Base-by-base conservation (phyloP, 2,113 vertebrate genomes). In the Pleuronectes platessa region DNA sequence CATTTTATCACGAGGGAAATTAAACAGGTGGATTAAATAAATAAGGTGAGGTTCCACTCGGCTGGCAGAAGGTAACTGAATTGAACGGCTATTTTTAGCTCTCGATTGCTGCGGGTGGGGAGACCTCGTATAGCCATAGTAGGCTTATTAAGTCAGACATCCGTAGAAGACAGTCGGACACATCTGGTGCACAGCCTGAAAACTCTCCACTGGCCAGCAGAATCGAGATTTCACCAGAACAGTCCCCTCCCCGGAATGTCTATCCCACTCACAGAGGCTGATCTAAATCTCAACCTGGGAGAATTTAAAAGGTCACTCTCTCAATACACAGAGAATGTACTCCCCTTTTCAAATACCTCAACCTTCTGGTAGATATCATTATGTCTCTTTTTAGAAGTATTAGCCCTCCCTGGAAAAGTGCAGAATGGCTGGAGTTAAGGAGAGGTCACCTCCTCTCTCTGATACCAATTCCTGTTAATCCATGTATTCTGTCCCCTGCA, bases 71-170 rank as follows among this genome's bases (percentile, higher is more conserved):
- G 60, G 69, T 75, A 82, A 87, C 56, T 86, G 68, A 80, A 87
- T 87, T 86, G 71, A 79, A 45, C 55, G 60, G 72, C 75, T 91
- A 90, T 89, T 86, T 90, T 90, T 89, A 89, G 86, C 76, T 42
- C 66, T 73, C 47, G 67, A 62, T 71, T 84, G 70, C 62, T 82
- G 65, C 55, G 56, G 60, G 74, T 84, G 65, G 37, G 68, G 75
- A 73, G 78, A 75, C 75, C 79, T 78, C 66, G 68, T 74, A 47
- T 40, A 81, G 84, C 83, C 68, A 75, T 86, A 65, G 42, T 67
- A 69, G 51, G 75, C 78, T 85, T 82, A 85, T 90, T 83, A 85
- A 90, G 85, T 81, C 76, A 85, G 73, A 78, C 74, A 71, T 73
- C 62, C 79, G 74, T 27, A 23, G 47, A 79, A 47, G 60, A 88